Base-by-base conservation (phyloP, 1,140 invertebrate genomes). In the Dolichoris vasculosae region DNA sequence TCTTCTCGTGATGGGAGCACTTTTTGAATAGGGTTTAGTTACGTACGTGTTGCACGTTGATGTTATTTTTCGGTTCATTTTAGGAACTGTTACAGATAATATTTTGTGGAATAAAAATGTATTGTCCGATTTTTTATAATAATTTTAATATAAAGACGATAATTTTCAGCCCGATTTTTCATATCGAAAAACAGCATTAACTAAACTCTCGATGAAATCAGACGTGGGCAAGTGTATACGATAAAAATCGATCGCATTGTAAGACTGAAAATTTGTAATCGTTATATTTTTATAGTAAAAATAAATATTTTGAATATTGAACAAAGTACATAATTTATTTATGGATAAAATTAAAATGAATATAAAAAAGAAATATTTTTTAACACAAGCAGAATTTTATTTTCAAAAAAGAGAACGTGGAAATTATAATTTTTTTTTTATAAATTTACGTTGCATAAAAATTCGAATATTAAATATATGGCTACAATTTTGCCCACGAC, bases 1-100 rank as follows among this genome's bases (percentile, higher is more conserved):
- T 79, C 83, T 84, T 84, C 83, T 84, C 83, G 83, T 84, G 23
- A 43, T 40, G 75, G 75, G 17, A 82, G 78, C n/a, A 78, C 11
- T 78, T 69, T 78, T 63, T 32, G 7, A n/a, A 78, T 26, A 48
- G 13, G 7, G 69, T 46, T 4, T 15, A 3, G 20, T 83, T 64
- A 55, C 32, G n/a, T 43, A 23, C 1, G n/a, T 46, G 46, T 15
- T 63, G 1, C 1, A 46, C 13, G 63, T 79, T 32, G 40, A 79
- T 71, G 83, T 77, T 84, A 71, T 84, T 84, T 84, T 84, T 71
- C 76, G 59, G 30, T n/a, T 40, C 8, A 43, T 80, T 23, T n/a
- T 35, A 32, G 9, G 15, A 32, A 17, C 17, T 51, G 67, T 8
- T 80, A 15, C n/a, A 26, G n/a, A 32, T 77, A 55, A 32, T 1